Conservation (phyloP, 2,113 vertebrate genomes). For the Colaptes auratus region DNA sequence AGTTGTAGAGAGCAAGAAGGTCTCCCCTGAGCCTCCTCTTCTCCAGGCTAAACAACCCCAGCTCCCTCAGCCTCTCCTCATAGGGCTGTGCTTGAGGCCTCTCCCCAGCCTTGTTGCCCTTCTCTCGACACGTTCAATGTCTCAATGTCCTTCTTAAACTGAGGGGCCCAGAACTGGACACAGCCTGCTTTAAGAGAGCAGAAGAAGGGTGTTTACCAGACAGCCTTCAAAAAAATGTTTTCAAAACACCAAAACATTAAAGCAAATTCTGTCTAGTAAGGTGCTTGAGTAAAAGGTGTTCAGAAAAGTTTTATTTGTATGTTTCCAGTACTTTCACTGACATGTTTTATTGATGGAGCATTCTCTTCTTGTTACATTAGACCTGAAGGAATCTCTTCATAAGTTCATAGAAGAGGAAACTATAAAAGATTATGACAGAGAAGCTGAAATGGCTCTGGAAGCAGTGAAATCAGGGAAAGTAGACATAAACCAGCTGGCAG, state of each 20-base stretch:
- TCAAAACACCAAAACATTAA: neutral
- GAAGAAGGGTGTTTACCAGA: neutral
- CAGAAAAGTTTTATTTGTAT: neutral
- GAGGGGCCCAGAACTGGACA: no score
- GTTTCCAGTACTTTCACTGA: neutral
- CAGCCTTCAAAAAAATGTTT: rapidly evolving
- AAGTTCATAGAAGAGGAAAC: constrained; percentile 87
- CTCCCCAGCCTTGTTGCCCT: no score
- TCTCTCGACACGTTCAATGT: no score
- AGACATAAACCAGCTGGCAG: constrained; percentile 85
- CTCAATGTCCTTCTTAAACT: no score
- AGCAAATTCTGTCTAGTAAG: neutral
- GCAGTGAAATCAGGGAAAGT: constrained; percentile 83
- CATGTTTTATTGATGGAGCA: neutral
- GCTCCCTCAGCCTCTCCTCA: no score
- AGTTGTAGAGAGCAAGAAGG: no score
- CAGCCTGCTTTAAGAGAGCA: neutral
- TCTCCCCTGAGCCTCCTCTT: no score
- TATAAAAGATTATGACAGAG: constrained; percentile 84
- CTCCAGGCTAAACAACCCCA: no score
- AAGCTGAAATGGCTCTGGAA: constrained; percentile 87
- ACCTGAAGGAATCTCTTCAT: constrained; percentile 85
- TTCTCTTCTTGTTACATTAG: constrained; percentile 69
- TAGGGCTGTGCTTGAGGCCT: no score
- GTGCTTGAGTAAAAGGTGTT: neutral